Evolutionary conservation across 2,888 invertebrate species (phyloP), one percentile per base, ranked within the genome.

Genomic region (Ptilodon capucinus): DNA sequence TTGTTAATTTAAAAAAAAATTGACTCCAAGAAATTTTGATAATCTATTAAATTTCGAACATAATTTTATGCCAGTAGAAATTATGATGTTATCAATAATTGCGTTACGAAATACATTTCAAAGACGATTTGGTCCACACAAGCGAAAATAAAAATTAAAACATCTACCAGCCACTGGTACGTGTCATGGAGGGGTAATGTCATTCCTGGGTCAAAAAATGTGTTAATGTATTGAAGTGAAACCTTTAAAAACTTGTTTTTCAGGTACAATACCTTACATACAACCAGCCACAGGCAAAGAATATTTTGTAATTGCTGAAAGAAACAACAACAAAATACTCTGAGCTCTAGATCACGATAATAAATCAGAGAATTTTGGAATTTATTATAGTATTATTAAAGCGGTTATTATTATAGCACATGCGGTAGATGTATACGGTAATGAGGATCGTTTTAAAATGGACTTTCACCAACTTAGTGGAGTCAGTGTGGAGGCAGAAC

Each of bases 281-380:
- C 90, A 95, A 94, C 95, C 95, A 95, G 93, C 95, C 95, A 93
- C 95, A 95, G 92, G 94, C 95, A 94, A 95, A 95, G 94, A 94
- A 95, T 94, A 95, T 94, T 94, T 94, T 94, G 93, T 93, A 94
- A 92, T 93, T 94, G 92, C 94, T 94, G 94, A 93, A 94, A 93
- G 92, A 90, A 76, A 91, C 86, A 91, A 91, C 76, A 90, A 91
- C 90, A 89, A 91, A 91, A 90, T 88, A 91, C 86, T 86, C 87
- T 86, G 79, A 88, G 86, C 86, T 80, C 53, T 69, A 44, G 54
- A 54, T 59, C 60, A 53, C 67, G 63, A 68, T 49, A 64, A 47
- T 58, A 55, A 49, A 60, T 52, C 48, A 51, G 46, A 66, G 42
- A 55, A 60, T 46, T 43, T 52, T 45, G 23, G 59, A 30, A 21